Evolutionary conservation across 35 echinoderm and acorn worm species (phyloP).

Genomic region (Chiridota heheva): DNA sequence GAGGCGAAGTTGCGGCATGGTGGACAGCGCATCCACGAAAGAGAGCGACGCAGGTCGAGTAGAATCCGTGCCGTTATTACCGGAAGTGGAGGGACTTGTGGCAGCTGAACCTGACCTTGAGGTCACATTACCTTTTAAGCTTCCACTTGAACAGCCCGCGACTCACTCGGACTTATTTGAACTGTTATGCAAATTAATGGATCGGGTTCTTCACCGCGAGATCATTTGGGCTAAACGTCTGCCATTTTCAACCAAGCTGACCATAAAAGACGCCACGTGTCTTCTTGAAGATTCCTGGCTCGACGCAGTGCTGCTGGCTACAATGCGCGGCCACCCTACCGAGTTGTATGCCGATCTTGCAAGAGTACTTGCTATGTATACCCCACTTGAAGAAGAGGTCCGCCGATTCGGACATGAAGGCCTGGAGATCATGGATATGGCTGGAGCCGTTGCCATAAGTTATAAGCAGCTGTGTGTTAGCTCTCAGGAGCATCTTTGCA

Average conservation of each 20-base stretch:
- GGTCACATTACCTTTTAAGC: constrained; percentile 53
- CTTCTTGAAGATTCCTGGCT: constrained; percentile 70
- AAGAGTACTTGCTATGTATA: constrained; percentile 65
- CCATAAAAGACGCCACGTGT: constrained; percentile 62
- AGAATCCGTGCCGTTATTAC: constrained; percentile 63
- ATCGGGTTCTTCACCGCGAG: constrained; percentile 71
- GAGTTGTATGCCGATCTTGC: constrained; percentile 69
- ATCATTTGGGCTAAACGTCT: constrained; percentile 81
- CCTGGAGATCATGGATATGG: constrained; percentile 84
- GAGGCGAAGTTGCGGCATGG: too few species aligned
- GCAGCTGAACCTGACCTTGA: constrained; percentile 59
- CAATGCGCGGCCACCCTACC: constrained; percentile 59
- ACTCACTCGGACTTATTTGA: constrained; percentile 67
- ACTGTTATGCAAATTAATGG: constrained; percentile 89
- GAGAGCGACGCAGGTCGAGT: not conserved
- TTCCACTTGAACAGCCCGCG: constrained; percentile 40
- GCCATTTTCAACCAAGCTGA: constrained; percentile 59
- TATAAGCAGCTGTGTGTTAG: constrained; percentile 78
- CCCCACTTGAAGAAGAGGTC: constrained; percentile 90
- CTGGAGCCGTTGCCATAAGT: constrained; percentile 43
- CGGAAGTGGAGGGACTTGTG: constrained; percentile 83
- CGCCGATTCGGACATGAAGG: constrained; percentile 83
- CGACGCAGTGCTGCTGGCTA: constrained; percentile 70
- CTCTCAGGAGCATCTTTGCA: constrained; percentile 76
- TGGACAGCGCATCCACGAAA: constrained; percentile 2